These are phyloP conservation scores for Cephus nigrinus DNA, from an alignment of 2,888 invertebrate genomes.

Conservation along the genomic window DNA sequence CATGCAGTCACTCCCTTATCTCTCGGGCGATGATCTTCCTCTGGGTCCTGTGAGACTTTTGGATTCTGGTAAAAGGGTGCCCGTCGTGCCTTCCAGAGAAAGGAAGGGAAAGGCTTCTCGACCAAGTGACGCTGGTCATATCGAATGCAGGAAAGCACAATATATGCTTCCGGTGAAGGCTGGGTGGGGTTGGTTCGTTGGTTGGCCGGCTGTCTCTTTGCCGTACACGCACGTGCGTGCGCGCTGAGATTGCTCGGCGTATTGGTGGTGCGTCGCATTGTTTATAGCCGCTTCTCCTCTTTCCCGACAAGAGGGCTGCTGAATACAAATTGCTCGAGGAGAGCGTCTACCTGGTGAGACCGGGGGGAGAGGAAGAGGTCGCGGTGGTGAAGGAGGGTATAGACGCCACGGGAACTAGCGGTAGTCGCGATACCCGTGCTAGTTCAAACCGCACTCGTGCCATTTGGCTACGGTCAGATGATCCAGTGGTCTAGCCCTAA, in stretches of 20 bases:
- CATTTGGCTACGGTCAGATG: neutral
- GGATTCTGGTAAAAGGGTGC: conserved; percentile 15
- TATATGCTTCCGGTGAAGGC: conserved; percentile 60
- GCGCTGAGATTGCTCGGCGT: conserved; percentile 49
- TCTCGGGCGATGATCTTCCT: neutral
- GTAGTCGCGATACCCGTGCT: neutral
- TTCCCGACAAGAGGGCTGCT: conserved; percentile 55
- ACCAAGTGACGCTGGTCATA: conserved; percentile 34
- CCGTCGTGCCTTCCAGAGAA: neutral
- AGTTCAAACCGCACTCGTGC: neutral
- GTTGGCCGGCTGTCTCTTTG: conserved; percentile 51
- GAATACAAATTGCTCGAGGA: conserved; percentile 60
- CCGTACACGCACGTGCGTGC: conserved; percentile 41
- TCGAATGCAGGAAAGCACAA: conserved; percentile 61
- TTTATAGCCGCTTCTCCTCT: conserved; percentile 64
- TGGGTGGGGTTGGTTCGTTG: conserved; percentile 50
- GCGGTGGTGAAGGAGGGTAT: conserved; percentile 4
- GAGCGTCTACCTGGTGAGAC: conserved; percentile 12
- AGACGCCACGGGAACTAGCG: neutral
- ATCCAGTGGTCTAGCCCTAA: neutral
- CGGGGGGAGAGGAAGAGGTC: neutral
- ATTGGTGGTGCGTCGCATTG: conserved; percentile 62
- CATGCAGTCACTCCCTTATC: neutral
- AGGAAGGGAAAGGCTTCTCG: neutral
- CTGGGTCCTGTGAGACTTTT: conserved; percentile 16